Percentiles rank a stretch among this genome's conserved stretches.
phyloP scores from a whole-genome alignment of 92 coral and sea anemone genomes.

The Pocillopora grandis region DNA sequence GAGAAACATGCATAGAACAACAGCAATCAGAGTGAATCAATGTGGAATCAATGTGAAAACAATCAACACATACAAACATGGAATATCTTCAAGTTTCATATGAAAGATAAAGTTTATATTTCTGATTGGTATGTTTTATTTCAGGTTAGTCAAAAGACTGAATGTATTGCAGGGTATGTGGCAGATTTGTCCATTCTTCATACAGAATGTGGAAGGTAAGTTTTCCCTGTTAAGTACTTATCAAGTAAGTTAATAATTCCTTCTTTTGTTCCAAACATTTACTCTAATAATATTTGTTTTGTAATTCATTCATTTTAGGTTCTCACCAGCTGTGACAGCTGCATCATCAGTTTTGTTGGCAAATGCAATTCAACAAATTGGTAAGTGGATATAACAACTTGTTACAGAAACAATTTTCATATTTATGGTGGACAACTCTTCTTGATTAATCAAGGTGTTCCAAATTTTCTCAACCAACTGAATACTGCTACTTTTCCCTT shows the following conservation, averaged over 20 bases:
- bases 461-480: too few species aligned
- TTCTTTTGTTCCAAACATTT: too few species aligned
- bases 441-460: too few species aligned
- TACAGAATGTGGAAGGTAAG: constrained; percentile 86
- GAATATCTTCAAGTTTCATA: too few species aligned
- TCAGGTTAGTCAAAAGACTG: constrained; percentile 81
- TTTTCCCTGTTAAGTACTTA: too few species aligned
- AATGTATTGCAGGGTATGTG: constrained; percentile 83
- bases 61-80: too few species aligned
- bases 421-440: too few species aligned
- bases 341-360: constrained; percentile 83
- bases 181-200: constrained; percentile 88
- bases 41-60: too few species aligned
- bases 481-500: too few species aligned
- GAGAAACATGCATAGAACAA: neutral
- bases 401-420: too few species aligned
- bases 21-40: neutral
- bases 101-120: neutral
- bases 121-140: neutral
- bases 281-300: neutral
- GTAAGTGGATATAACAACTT: constrained; percentile 34
- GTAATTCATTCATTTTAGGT: constrained; percentile 41
- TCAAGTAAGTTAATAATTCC: too few species aligned
- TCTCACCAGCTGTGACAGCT: constrained; percentile 82
- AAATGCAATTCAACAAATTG: constrained; percentile 74